These are phyloP conservation scores for Elaphurus davidianus DNA, from an alignment of 2,113 vertebrate genomes.

Conservation along the genomic window DNA sequence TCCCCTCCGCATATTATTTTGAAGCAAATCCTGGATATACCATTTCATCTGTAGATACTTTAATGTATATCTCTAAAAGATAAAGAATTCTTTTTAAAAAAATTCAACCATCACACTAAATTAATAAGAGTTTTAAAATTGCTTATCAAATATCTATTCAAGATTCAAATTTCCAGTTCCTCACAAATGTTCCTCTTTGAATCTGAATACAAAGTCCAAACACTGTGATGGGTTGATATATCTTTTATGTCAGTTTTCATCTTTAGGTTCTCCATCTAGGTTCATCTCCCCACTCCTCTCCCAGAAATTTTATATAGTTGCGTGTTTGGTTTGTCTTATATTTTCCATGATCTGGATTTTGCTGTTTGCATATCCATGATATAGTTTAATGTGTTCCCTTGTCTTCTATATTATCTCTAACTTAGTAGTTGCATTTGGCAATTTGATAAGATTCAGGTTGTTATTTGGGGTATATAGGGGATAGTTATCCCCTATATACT, in stretches of 20 bases:
- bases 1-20: not conserved
- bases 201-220: not conserved
- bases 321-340: not conserved
- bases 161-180: not conserved
- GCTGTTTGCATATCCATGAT: not conserved
- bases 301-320: not conserved
- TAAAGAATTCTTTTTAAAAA: not conserved
- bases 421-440: not conserved
- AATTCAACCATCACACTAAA: not conserved
- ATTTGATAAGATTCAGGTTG: not conserved
- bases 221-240: not conserved
- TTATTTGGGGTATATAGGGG: not conserved
- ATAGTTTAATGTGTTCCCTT: not conserved
- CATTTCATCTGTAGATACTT: not conserved
- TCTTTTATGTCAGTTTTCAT: not conserved
- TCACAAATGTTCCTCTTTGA: not conserved
- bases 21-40: not conserved
- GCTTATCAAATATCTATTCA: not conserved
- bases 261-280: not conserved
- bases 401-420: not conserved
- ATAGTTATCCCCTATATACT: too few species aligned
- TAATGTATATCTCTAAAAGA: not conserved
- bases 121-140: not conserved
- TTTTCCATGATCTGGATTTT: not conserved
- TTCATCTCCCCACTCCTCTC: not conserved